Evolutionary conservation across 1,140 invertebrate genomes (phyloP).

Genomic region (Conus betulinus): DNA sequence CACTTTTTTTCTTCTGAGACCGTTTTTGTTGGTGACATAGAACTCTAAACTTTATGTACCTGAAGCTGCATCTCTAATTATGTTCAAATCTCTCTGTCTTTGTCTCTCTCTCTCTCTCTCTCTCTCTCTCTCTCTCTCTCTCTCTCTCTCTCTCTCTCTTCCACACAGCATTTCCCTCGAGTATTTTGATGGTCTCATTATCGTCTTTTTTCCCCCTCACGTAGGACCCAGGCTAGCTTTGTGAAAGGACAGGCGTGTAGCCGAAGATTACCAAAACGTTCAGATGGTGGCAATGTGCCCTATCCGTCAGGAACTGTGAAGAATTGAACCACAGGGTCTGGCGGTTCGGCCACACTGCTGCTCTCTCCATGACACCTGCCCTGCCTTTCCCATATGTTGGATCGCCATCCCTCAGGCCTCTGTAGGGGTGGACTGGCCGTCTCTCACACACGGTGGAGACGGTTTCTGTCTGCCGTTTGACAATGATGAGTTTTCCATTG

Average conservation of each 20-base stretch:
- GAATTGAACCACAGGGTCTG: constrained; percentile 32
- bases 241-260: not conserved
- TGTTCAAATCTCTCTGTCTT: too few species aligned
- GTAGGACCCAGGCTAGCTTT: not conserved
- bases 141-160: constrained; percentile 22
- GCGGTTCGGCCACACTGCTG: constrained; percentile 31
- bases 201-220: not conserved
- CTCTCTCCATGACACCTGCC: not conserved
- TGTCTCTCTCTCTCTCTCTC: not conserved
- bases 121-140: constrained; percentile 17
- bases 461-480: not conserved
- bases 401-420: not conserved
- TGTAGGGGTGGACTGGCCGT: too few species aligned
- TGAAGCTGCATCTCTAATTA: too few species aligned
- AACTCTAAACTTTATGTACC: too few species aligned
- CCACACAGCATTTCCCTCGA: not conserved
- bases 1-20: not conserved
- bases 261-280: not conserved
- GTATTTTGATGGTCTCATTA: not conserved
- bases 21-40: too few species aligned
- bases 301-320: constrained; percentile 46
- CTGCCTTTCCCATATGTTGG: not conserved
- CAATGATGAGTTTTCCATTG: not conserved
- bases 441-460: too few species aligned
- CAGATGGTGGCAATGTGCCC: constrained; percentile 26